Evolutionary conservation across 2,797 vertebrate species (phyloP).

Genomic region (Holocentrus rufus): DNA sequence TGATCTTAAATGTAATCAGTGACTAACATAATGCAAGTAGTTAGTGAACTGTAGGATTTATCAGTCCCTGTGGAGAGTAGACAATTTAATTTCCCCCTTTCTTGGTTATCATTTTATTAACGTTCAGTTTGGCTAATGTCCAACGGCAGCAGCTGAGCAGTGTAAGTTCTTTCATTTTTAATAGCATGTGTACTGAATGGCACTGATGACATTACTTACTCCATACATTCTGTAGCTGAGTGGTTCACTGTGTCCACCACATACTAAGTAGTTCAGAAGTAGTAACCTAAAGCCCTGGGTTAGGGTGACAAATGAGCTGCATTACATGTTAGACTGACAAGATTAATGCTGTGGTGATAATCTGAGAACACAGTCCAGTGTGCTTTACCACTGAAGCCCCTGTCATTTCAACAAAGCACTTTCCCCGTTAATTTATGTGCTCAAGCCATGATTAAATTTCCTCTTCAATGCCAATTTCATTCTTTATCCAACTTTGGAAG

Average conservation of each 20-base stretch:
- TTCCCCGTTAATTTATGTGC: neutral
- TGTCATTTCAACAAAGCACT: neutral
- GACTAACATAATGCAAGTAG: neutral
- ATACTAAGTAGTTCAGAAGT: neutral
- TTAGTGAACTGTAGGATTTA: constrained; percentile 1
- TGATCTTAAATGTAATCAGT: neutral
- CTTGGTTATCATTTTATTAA: constrained; percentile 27
- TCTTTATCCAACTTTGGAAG: no score
- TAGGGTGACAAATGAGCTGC: constrained; percentile 44
- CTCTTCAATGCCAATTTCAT: neutral
- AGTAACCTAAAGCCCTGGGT: constrained; percentile 50
- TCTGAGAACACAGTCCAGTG: neutral
- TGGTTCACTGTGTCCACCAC: neutral
- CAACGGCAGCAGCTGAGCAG: constrained; percentile 21
- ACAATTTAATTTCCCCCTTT: no score
- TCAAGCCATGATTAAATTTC: neutral
- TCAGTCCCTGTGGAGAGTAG: neutral
- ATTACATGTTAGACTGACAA: constrained; percentile 18
- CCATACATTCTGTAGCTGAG: constrained; percentile 11
- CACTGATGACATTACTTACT: constrained; percentile 52
- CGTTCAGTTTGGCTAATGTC: constrained; percentile 20
- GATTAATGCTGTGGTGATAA: constrained; percentile 12
- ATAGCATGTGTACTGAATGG: constrained; percentile 32
- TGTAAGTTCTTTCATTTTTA: constrained; percentile 56
- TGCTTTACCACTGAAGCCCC: constrained; percentile 6